Evolutionary conservation across 2,113 vertebrate species (phyloP), one percentile per base, ranked within the genome.

Genomic region (Sturnus vulgaris): DNA sequence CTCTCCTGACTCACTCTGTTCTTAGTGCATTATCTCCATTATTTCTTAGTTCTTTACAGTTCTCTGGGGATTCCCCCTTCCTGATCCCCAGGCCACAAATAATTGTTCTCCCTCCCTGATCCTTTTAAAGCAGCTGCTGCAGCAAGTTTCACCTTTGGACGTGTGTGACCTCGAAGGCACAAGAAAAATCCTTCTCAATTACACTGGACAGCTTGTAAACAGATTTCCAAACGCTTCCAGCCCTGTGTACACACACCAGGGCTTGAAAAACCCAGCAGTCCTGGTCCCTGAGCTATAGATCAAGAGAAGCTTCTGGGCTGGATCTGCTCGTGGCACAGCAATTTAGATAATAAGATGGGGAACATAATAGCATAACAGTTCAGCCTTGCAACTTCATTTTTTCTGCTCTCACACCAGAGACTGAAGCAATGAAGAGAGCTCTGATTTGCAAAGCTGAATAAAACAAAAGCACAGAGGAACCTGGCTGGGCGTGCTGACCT

Each of bases 401-500:
- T 83, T 22, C 46, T 14, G 15, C 76, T 70, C 79, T 92, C 64
- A 19, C 68, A 17, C 42, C 31, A 52, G 86, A 52, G 79, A 50
- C 56, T 2, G 1, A 13, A 86, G 79, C 75, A 76, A 66, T 50
- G 60, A 66, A 86, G 88, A 94, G 76, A 88, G 44, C 50, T 86
- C 59, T 22, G 23, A 65, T 83, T 93, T 93, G 82, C 86, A 83
- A 66, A 82, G 82, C 88, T 94, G 78, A 93, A 70, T 91, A 85
- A 94, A 91, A 89, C 63, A 60, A 71, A 85, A 69, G 73, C 15
- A 0, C 71, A 76, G 84, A 80, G 90, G 82, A 78, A 76, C 89
- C 47, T 69, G 84, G 13, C 82, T 79, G 94, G 70, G 66, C 1
- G 2, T 46, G 84, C 66, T 95, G 94, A 92, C 84, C 87, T 95